phyloP scores from a whole-genome alignment of 2,888 invertebrate species.

The Atrina japonica region DNA sequence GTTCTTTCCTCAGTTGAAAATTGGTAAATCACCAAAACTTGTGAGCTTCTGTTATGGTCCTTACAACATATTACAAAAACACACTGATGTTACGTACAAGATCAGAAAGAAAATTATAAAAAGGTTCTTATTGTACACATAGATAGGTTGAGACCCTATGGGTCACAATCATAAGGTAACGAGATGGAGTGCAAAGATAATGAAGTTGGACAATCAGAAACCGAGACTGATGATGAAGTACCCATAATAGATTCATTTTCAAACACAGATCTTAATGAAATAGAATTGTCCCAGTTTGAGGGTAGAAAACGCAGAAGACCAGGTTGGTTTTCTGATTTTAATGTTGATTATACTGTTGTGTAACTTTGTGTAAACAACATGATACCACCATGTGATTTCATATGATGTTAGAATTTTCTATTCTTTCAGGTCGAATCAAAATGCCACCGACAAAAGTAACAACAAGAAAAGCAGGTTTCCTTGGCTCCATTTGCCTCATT shows the following conservation, averaged over 20 bases:
- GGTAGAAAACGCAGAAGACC: conserved; percentile 8
- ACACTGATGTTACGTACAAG: conserved; percentile 12
- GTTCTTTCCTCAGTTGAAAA: background rate
- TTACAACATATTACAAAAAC: conserved; percentile 10
- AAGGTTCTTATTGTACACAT: conserved; percentile 16
- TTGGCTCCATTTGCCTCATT: background rate
- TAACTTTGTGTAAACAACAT: too few relatives aligned
- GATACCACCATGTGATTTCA: too few relatives aligned
- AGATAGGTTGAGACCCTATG: background rate
- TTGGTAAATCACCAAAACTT: conserved; percentile 18
- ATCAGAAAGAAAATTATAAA: background rate
- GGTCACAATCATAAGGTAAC: background rate
- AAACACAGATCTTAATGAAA: background rate
- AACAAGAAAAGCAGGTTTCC: background rate
- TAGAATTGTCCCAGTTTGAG: background rate
- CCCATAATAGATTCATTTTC: background rate
- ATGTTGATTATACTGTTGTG: conserved; percentile 1
- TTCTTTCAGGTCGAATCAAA: background rate
- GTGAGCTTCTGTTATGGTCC: conserved; percentile 13
- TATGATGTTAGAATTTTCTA: background rate
- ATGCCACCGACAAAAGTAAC: conserved; percentile 3
- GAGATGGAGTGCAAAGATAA: background rate
- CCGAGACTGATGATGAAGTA: background rate
- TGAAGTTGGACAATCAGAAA: conserved; percentile 1
- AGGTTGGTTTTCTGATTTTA: conserved; percentile 6